phyloP scores from a whole-genome alignment of 2,113 vertebrate species.

The Struthio camelus region DNA sequence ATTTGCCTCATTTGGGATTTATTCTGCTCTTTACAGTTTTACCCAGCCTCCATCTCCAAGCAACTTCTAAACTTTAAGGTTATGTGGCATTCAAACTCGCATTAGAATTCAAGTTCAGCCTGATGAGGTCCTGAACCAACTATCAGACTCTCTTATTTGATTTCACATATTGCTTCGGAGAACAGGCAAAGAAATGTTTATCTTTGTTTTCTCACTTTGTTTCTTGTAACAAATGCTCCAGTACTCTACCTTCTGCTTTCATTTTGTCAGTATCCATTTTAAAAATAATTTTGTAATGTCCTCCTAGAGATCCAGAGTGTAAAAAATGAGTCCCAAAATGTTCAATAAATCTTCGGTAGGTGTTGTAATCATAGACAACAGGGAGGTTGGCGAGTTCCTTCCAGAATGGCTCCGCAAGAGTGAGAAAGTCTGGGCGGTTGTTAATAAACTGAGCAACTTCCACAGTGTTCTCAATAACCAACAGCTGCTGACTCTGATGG shows the following conservation, averaged over 20 bases:
- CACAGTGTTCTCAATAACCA: conserved; percentile 89
- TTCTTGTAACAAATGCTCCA: not conserved
- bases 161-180: not conserved
- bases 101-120: not conserved
- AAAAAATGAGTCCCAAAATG: conserved; percentile 91
- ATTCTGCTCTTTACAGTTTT: not conserved
- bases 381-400: conserved; percentile 86
- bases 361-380: conserved; percentile 80
- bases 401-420: conserved; percentile 89
- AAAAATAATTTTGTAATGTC: conserved; percentile 85
- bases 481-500: conserved; percentile 79
- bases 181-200: not conserved
- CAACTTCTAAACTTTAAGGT: not conserved
- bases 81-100: not conserved
- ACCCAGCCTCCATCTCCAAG: not conserved
- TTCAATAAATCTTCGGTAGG: conserved; percentile 83
- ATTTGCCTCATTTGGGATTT: not conserved
- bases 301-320: conserved; percentile 90
- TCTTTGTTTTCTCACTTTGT: not conserved
- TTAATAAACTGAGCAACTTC: conserved; percentile 96
- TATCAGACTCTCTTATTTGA: not conserved
- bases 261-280: conserved; percentile 79
- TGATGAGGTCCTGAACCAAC: not conserved
- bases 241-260: conserved; percentile 75
- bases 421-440: conserved; percentile 84